phyloP scores from a whole-genome alignment of 2,797 vertebrate species.

The Heterohyrax brucei region DNA sequence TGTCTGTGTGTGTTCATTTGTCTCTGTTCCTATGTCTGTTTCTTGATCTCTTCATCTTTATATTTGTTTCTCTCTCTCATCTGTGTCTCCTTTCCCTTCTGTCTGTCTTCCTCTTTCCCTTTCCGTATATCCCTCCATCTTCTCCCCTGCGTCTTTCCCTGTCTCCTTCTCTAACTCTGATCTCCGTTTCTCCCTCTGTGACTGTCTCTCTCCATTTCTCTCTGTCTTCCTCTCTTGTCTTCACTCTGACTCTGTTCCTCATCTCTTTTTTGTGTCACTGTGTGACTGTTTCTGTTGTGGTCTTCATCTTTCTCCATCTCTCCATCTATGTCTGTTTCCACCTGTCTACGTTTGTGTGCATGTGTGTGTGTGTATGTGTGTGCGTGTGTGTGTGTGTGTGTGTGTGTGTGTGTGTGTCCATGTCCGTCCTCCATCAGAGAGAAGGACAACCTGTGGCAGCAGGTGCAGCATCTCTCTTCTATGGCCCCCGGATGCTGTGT shows the following conservation, averaged over 20 bases:
- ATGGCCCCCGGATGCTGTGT: slow-evolving; percentile 77
- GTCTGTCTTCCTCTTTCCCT: not conserved
- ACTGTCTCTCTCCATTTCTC: too few species aligned
- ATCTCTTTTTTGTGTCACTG: not conserved
- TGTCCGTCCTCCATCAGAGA: slow-evolving; percentile 83
- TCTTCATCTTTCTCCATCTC: not conserved
- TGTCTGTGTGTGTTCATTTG: not conserved
- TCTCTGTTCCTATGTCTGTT: not conserved
- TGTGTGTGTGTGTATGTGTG: not conserved
- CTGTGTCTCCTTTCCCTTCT: not conserved
- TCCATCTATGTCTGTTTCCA: not conserved
- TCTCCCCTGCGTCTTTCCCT: not conserved
- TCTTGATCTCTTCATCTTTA: not conserved
- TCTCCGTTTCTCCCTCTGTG: not conserved
- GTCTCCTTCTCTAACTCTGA: not conserved
- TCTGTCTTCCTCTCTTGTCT: too few species aligned
- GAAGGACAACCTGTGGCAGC: slow-evolving; percentile 91
- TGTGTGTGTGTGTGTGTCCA: not conserved
- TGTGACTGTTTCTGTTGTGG: not conserved
- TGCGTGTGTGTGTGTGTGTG: not conserved
- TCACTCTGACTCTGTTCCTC: not conserved
- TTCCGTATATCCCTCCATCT: not conserved
- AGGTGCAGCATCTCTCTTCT: slow-evolving; percentile 85
- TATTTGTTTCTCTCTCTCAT: not conserved
- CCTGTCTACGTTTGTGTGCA: not conserved